Evolutionary conservation across 2,113 vertebrate genomes (phyloP), one percentile per base, ranked within the genome.

Genomic region (Scopus umbretta): DNA sequence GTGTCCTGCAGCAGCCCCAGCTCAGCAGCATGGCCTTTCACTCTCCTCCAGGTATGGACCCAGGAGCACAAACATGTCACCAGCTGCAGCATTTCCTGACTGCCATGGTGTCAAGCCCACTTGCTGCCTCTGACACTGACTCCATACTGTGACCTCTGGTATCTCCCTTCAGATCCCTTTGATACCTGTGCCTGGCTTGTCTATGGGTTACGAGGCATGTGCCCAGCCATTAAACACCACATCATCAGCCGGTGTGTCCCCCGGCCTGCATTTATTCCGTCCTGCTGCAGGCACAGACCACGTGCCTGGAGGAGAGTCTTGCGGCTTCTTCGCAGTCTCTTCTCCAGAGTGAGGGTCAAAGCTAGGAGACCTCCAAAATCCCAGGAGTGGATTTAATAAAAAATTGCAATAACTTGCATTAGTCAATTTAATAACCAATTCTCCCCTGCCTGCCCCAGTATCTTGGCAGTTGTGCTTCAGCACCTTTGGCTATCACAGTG

Each of bases 21-120:
- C 79, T 91, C 58, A 38, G 47, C 36, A 70, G 82, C 56, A 21
- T 50, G 49, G 61, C 40, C 58, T 38, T 66, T 23, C 20, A 19
- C 29, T 47, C 32, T 29, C 7, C 52, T 68, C 75, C 1, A 36
- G 59, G 67, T 90, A 45, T 18, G 9, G 70, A 96, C 87, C 83
- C 96, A 92, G 80, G 55, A 89, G 66, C 29, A 94, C 85, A 95
- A 96, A 97, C 85, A 82, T 47, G 43, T 96, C 95, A 95, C 71
- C n/a, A 55, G 34, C 67, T 1, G 13, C 94, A 86, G 82, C 72
- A 75, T 95, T 96, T 97, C 95, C 65, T 62, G 80, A 42, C 75
- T 13, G 52, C 45, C 52, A 20, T 4, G 0, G 21, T 9, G 6
- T 14, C 11, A 10, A 89, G 40, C 30, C n/a, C 13, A 2, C 43